Conservation (phyloP, 2,888 invertebrate species). For the Synergus laeviventris region DNA sequence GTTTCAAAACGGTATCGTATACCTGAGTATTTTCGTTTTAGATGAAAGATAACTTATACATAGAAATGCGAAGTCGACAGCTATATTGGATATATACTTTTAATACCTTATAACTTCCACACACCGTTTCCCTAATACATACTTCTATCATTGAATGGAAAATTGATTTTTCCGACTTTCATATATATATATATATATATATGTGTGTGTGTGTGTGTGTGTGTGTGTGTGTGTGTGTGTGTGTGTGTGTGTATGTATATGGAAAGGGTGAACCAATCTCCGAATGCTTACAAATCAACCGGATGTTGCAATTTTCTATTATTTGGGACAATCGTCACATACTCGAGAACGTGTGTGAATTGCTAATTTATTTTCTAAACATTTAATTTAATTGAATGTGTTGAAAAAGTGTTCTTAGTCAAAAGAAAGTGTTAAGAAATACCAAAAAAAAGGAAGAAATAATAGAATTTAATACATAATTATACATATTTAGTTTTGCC, state of each 20-base stretch:
- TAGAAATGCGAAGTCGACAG: not conserved
- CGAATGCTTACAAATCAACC: not conserved
- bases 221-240: no score
- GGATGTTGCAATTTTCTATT: slow-evolving; percentile 20
- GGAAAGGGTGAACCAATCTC: not conserved
- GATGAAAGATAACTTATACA: not conserved
- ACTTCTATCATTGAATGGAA: not conserved
- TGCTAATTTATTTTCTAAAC: not conserved
- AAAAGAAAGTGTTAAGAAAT: no score
- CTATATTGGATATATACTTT: not conserved
- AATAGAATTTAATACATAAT: no score
- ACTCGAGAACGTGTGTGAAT: not conserved
- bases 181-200: no score
- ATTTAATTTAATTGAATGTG: not conserved
- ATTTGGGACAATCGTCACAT: not conserved
- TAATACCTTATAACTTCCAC: not conserved
- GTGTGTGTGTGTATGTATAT: no score
- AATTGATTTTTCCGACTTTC: slow-evolving; percentile 29
- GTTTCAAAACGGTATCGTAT: not conserved
- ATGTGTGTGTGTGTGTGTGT: no score
- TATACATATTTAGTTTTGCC: not conserved
- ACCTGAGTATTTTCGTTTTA: not conserved
- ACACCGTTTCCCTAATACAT: not conserved
- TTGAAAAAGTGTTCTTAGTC: no score
- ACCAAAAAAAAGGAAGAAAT: no score